Percentiles rank a stretch among this genome's conserved stretches.
These are phyloP conservation scores for Antrozous pallidus DNA, from an alignment of 2,797 vertebrate species.

Conservation along the genomic window DNA sequence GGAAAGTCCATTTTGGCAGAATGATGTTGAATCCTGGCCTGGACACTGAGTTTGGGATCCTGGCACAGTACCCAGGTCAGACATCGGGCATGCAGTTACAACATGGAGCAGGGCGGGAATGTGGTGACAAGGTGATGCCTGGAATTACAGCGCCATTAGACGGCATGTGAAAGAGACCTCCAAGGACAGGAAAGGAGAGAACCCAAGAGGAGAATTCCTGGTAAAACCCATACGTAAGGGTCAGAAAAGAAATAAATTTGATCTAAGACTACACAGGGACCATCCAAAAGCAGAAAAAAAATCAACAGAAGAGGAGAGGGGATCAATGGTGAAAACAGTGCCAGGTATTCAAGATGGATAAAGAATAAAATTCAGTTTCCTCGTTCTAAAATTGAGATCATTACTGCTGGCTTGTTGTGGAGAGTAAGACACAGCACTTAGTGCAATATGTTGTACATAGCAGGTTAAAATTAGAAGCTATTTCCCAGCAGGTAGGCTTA, in stretches of 20 bases:
- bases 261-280: background rate
- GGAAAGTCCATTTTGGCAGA: background rate
- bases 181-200: background rate
- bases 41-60: background rate
- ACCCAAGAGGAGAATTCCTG: background rate
- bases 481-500: background rate
- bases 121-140: background rate
- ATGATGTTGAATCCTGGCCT: background rate
- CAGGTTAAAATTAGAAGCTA: background rate
- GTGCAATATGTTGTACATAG: background rate
- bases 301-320: background rate
- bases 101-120: background rate
- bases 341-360: background rate
- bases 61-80: too few species aligned
- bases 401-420: background rate
- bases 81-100: background rate
- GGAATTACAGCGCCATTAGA: background rate
- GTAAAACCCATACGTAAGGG: fast-evolving
- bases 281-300: background rate
- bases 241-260: background rate
- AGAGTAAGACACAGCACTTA: background rate
- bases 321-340: background rate
- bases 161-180: background rate
- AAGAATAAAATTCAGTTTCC: background rate
- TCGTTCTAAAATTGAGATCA: background rate